phyloP scores from a whole-genome alignment of 2,113 vertebrate genomes.

The Mystacornis crossleyi region DNA sequence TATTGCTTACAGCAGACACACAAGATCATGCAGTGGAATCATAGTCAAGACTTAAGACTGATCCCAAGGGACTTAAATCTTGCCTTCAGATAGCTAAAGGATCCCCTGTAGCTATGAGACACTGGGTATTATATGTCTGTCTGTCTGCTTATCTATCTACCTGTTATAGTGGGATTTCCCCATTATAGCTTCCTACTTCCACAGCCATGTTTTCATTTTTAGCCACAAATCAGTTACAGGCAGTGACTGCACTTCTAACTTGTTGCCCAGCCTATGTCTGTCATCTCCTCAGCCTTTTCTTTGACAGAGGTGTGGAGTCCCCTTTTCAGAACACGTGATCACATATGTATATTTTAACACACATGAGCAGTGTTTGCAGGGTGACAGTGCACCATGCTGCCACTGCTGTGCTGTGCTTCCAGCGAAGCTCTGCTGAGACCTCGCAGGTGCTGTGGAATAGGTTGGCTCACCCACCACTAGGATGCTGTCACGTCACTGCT shows the following conservation, averaged over 20 bases:
- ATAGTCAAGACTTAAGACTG: background rate
- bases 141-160: fast-evolving
- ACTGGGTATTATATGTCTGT: background rate
- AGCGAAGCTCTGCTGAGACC: background rate
- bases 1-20: background rate
- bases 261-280: background rate
- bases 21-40: background rate
- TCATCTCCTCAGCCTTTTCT: background rate
- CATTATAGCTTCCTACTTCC: background rate
- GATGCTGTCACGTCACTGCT: background rate
- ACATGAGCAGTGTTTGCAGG: background rate
- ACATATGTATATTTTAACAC: background rate
- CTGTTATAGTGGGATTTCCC: background rate
- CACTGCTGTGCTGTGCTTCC: background rate
- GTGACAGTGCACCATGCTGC: background rate
- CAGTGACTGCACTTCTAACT: background rate
- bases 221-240: background rate
- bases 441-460: background rate
- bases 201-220: background rate
- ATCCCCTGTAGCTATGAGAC: background rate
- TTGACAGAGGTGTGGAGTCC: background rate
- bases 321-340: background rate
- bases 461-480: background rate
- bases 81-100: background rate
- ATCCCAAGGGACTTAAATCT: background rate